phyloP scores from a whole-genome alignment of 2,797 vertebrate genomes.

The Rhinophrynus dorsalis region DNA sequence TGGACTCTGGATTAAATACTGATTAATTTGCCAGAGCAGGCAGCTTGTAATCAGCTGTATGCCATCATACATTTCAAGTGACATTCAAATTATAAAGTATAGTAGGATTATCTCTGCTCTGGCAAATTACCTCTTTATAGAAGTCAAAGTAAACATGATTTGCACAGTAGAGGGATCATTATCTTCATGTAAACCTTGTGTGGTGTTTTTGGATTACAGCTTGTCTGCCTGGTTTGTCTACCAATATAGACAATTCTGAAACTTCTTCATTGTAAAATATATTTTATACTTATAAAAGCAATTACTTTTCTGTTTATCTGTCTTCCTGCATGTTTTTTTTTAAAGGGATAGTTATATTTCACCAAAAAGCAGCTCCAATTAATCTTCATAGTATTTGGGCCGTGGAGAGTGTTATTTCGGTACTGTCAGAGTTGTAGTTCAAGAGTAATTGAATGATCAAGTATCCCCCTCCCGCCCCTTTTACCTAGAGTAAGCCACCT shows the following conservation, averaged over 20 bases:
- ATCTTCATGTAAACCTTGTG: constrained; percentile 51
- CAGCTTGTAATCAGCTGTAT: constrained; percentile 66
- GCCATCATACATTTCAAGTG: constrained; percentile 59
- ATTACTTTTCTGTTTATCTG: too few relatives aligned
- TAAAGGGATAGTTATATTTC: too few relatives aligned
- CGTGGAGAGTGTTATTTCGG: too few relatives aligned
- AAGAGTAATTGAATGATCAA: too few relatives aligned
- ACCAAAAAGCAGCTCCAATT: too few relatives aligned
- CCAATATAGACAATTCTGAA: constrained; percentile 16
- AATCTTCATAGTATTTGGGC: too few relatives aligned
- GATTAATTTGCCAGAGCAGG: constrained; percentile 68
- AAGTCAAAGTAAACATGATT: constrained; percentile 66
- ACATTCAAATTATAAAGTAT: constrained; percentile 69
- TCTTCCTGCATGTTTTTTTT: too few relatives aligned
- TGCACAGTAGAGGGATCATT: constrained; percentile 52
- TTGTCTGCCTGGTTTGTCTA: constrained; percentile 51
- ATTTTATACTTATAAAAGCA: neutral
- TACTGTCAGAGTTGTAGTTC: too few relatives aligned
- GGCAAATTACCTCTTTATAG: constrained; percentile 68
- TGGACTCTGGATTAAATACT: constrained; percentile 64
- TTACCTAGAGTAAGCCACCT: too few relatives aligned
- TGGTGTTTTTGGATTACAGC: constrained; percentile 54
- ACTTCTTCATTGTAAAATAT: constrained; percentile 1
- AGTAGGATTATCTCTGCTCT: constrained; percentile 64
- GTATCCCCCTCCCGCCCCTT: too few relatives aligned